Percentiles rank a stretch among this genome's conserved stretches.
phyloP scores from a whole-genome alignment of 2,888 invertebrate species.

The Ommatoiulus sabulosus region DNA sequence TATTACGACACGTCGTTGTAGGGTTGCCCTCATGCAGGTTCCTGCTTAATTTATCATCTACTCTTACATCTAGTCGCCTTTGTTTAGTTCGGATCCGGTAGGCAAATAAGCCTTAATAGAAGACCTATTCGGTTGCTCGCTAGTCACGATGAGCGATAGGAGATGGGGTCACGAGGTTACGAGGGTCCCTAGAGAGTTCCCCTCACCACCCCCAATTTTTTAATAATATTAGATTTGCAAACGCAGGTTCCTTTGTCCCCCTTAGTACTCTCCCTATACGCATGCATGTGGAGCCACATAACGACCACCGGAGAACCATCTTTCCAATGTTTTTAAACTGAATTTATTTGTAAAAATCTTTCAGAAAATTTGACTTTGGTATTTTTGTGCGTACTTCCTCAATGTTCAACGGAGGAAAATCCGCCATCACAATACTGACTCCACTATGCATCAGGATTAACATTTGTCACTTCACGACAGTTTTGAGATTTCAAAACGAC shows the following conservation, averaged over 20 bases:
- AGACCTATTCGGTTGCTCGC: background rate
- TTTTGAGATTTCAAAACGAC: too few species aligned
- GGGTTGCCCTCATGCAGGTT: conserved; percentile 22
- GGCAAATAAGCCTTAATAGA: background rate
- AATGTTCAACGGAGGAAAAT: too few species aligned
- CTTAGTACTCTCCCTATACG: background rate
- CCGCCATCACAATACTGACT: too few species aligned
- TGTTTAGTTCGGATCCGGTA: conserved; percentile 10
- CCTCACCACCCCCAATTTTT: background rate
- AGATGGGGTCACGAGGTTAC: background rate
- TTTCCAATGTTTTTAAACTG: too few species aligned
- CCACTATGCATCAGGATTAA: too few species aligned
- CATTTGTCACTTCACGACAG: too few species aligned
- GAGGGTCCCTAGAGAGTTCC: background rate
- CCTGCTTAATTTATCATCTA: background rate
- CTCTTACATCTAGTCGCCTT: background rate
- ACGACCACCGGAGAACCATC: too few species aligned
- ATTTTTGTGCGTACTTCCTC: too few species aligned
- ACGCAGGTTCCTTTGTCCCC: background rate
- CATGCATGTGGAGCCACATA: too few species aligned
- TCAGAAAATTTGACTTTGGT: too few species aligned
- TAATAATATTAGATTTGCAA: background rate
- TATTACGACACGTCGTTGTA: background rate
- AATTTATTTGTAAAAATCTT: too few species aligned
- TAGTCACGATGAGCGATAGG: conserved; percentile 15